A percentile compares a stretch with the other conserved stretches of the same genome.
These are phyloP conservation scores for Epizoanthus ramosus DNA, from an alignment of 92 coral and sea anemone genomes.

Conservation along the genomic window DNA sequence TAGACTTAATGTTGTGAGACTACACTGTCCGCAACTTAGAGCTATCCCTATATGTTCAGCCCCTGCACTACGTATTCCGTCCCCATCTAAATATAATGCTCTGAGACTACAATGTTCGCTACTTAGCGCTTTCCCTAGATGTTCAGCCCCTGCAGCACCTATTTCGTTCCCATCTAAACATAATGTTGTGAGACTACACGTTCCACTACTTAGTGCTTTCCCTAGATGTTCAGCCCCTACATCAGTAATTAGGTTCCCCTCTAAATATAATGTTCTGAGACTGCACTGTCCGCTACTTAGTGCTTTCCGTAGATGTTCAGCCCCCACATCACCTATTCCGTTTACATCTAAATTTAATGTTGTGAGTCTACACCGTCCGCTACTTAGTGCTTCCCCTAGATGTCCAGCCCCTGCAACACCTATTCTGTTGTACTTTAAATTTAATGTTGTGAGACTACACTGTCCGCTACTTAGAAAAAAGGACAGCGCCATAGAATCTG, in stretches of 20 bases:
- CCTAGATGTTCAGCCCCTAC: constrained; percentile 1
- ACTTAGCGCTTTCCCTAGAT: neutral
- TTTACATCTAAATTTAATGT: neutral
- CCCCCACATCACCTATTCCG: neutral
- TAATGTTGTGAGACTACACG: neutral
- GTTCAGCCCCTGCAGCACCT: neutral
- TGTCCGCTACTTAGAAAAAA: neutral
- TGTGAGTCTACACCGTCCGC: neutral
- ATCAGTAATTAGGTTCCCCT: neutral
- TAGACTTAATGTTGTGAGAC: neutral
- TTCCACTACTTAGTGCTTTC: neutral
- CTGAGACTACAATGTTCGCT: neutral
- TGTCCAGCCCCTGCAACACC: neutral
- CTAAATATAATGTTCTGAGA: neutral
- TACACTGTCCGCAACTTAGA: neutral
- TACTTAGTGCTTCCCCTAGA: neutral
- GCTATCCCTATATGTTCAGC: constrained; percentile 1
- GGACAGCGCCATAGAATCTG: constrained; percentile 6
- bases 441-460: neutral
- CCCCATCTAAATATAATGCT: neutral
- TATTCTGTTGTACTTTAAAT: neutral
- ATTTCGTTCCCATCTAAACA: neutral
- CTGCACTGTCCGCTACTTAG: neutral
- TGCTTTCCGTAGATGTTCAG: constrained; percentile 10
- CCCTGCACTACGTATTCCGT: neutral